Evolutionary conservation across 2,888 invertebrate species (phyloP).

Genomic region (Platerodrilus igneus): DNA sequence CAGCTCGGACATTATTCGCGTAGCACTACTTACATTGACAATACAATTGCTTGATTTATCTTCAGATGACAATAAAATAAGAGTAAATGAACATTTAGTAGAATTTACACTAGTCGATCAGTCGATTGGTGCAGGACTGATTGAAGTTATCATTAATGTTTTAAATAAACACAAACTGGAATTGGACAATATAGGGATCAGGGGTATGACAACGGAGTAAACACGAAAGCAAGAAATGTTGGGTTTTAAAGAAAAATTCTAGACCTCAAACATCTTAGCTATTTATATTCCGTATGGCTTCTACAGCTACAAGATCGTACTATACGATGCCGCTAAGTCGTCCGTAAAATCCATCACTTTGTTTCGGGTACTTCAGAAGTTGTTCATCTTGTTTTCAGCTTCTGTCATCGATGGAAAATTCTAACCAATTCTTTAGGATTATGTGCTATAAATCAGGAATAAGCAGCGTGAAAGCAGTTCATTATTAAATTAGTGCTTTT

Average conservation of each 20-base stretch:
- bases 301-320: slow-evolving; percentile 21
- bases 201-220: slow-evolving; percentile 41
- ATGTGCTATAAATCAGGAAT: slow-evolving; percentile 30
- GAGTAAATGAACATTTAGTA: slow-evolving; percentile 19
- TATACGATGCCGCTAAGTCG: slow-evolving; percentile 26
- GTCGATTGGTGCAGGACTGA: slow-evolving; percentile 27
- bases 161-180: slow-evolving; percentile 33
- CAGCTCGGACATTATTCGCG: slow-evolving; percentile 32
- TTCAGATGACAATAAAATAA: too few relatives aligned
- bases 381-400: slow-evolving; percentile 28
- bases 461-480: slow-evolving; percentile 30
- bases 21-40: slow-evolving; percentile 35
- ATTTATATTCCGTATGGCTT: slow-evolving; percentile 22
- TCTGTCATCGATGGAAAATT: slow-evolving; percentile 35
- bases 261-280: slow-evolving; percentile 25
- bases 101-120: slow-evolving; percentile 17
- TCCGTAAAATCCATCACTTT: slow-evolving; percentile 36
- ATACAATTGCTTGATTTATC: slow-evolving; percentile 26
- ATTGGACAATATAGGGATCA: slow-evolving; percentile 37
- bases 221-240: slow-evolving; percentile 34
- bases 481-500: slow-evolving; percentile 35
- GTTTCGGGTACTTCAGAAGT: slow-evolving; percentile 35
- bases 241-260: slow-evolving; percentile 38
- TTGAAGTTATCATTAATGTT: slow-evolving; percentile 30
- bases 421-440: slow-evolving; percentile 30